A percentile compares a stretch with the other conserved stretches of the same genome.
These are phyloP conservation scores for Zaprionus nigranus DNA, from an alignment of 1,140 invertebrate species.

Conservation along the genomic window DNA sequence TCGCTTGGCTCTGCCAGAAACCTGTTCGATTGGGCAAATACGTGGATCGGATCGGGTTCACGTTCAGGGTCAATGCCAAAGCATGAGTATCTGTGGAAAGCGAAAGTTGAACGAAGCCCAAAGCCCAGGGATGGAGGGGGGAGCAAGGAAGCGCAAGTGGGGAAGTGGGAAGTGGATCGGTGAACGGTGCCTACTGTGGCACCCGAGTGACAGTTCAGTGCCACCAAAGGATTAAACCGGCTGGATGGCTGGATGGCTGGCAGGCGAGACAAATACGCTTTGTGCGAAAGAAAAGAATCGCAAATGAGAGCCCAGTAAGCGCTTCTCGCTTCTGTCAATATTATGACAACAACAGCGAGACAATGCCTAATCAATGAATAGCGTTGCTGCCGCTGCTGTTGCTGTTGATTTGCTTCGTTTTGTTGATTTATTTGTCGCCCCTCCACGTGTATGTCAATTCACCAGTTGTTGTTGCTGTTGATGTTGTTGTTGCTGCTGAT, in stretches of 20 bases:
- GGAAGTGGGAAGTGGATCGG: not conserved
- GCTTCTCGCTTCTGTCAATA: constrained; percentile 2
- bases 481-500: constrained; percentile 9
- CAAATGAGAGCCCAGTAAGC: not conserved
- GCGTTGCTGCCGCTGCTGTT: constrained; percentile 5
- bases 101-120: constrained; percentile 22
- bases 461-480: not conserved
- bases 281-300: constrained; percentile 7
- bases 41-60: constrained; percentile 23
- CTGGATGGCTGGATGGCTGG: not conserved
- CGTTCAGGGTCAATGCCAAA: constrained; percentile 42
- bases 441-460: constrained; percentile 28
- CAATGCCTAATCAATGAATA: constrained; percentile 14
- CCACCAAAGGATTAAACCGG: constrained; percentile 24
- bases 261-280: constrained; percentile 6
- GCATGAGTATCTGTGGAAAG: constrained; percentile 8
- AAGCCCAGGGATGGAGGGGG: no score
- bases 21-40: constrained; percentile 16
- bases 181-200: not conserved
- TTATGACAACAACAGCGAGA: not conserved
- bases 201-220: constrained; percentile 21
- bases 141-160: not conserved
- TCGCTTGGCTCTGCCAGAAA: constrained; percentile 27
- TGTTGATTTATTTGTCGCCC: constrained; percentile 25
- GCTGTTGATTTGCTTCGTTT: not conserved